Evolutionary conservation across 2,888 invertebrate genomes (phyloP).

Genomic region (Baccha elongata): DNA sequence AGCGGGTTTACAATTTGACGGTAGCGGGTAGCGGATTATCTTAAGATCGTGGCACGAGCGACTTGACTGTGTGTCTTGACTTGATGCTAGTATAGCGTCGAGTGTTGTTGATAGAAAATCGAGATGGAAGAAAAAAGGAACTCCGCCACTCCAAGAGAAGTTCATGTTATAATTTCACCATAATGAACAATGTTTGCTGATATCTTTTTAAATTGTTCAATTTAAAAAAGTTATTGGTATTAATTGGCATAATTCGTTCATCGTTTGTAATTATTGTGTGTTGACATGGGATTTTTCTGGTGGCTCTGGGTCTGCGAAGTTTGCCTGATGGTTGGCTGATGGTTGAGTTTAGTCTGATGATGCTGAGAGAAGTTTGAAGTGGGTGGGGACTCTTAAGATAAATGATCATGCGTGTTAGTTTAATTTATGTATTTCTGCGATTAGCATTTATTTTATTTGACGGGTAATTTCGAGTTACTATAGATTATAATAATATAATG

Average conservation of each 20-base stretch:
- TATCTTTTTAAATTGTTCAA: constrained; percentile 77
- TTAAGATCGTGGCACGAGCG: constrained; percentile 68
- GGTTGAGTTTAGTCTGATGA: background rate
- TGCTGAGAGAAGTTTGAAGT: background rate
- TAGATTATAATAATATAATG: background rate
- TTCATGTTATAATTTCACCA: constrained; percentile 63
- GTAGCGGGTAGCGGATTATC: constrained; percentile 66
- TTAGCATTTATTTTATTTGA: constrained; percentile 5
- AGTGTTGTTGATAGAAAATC: constrained; percentile 2
- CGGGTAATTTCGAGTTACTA: constrained; percentile 6
- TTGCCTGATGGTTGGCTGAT: background rate
- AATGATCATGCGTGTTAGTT: constrained; percentile 21
- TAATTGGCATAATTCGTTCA: constrained; percentile 77
- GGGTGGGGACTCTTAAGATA: constrained; percentile 9
- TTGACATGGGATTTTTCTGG: constrained; percentile 61
- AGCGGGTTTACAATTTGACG: constrained; percentile 44
- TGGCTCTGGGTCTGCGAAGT: constrained; percentile 2
- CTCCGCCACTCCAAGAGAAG: background rate
- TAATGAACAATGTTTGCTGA: constrained; percentile 54
- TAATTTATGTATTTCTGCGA: background rate
- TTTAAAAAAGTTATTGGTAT: constrained; percentile 80
- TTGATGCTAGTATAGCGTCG: constrained; percentile 1
- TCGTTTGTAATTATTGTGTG: constrained; percentile 78
- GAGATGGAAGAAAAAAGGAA: background rate
- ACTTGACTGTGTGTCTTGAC: constrained; percentile 11